Percentiles rank a stretch among this genome's conserved stretches.
Conservation (phyloP, 2,113 vertebrate genomes). For the Physeter macrocephalus region DNA sequence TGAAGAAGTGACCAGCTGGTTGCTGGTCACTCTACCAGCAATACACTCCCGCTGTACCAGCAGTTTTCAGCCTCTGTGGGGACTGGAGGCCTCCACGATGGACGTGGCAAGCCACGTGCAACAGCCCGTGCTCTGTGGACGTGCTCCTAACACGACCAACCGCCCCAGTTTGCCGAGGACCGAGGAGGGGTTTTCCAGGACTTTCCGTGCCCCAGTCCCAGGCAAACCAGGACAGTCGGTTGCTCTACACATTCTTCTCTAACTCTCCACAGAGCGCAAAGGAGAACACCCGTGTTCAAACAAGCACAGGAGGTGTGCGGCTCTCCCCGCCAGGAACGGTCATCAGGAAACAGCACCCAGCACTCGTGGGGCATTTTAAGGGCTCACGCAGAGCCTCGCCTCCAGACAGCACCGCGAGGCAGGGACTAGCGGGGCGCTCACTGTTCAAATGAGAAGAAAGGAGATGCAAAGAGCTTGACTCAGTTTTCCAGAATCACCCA, state of each 20-base stretch:
- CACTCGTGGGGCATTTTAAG: not conserved
- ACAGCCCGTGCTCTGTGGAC: no score
- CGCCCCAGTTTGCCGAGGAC: not conserved
- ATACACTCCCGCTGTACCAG: accelerated
- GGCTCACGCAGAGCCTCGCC: not conserved
- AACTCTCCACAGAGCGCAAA: not conserved
- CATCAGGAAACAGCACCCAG: not conserved
- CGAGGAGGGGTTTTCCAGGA: not conserved
- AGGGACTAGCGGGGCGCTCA: not conserved
- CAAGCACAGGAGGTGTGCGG: not conserved
- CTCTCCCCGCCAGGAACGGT: not conserved
- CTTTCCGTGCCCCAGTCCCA: no score
- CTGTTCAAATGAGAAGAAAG: not conserved
- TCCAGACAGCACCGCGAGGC: not conserved
- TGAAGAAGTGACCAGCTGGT: not conserved
- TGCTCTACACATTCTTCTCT: not conserved
- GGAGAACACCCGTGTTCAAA: not conserved
- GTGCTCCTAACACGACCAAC: not conserved
- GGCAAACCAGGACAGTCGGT: not conserved
- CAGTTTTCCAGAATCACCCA: not conserved
- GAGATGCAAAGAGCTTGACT: not conserved
- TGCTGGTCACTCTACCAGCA: not conserved
- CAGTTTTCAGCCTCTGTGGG: no score
- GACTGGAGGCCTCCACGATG: no score
- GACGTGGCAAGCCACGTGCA: not conserved